Percentiles rank a stretch among this genome's conserved stretches.
Conservation (phyloP, 2,888 invertebrate genomes). For the Pharmacophagus antenor region DNA sequence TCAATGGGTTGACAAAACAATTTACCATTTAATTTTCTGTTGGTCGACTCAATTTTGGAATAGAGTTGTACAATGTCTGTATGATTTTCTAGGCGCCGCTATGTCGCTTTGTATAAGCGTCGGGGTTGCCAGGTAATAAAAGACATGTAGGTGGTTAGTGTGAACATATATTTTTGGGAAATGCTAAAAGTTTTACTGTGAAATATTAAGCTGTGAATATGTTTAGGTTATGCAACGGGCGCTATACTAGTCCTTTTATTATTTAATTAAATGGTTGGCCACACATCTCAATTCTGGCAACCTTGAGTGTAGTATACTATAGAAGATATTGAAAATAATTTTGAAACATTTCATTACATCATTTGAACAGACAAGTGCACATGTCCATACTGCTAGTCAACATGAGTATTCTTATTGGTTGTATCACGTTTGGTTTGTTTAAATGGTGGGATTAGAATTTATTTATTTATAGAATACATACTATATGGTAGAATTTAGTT, state of each 20-base stretch:
- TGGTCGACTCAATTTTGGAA: constrained; percentile 30
- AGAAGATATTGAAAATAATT: constrained; percentile 2
- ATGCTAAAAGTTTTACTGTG: background rate
- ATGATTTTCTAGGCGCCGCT: constrained; percentile 10
- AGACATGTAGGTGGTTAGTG: constrained; percentile 14
- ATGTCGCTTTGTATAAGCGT: constrained; percentile 12
- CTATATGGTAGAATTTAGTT: background rate
- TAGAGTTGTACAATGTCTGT: constrained; percentile 22
- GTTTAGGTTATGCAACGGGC: constrained; percentile 9
- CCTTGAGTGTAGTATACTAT: constrained; percentile 12
- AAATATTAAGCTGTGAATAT: constrained; percentile 4
- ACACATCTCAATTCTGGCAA: constrained; percentile 15
- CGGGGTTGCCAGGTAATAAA: constrained; percentile 24
- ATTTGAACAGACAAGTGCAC: constrained; percentile 43
- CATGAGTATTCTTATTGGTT: constrained; percentile 37
- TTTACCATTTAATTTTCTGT: constrained; percentile 35
- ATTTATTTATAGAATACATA: background rate
- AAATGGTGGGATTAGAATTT: constrained; percentile 1
- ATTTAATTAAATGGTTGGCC: constrained; percentile 15
- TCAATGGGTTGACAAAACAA: constrained; percentile 69
- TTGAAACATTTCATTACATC: constrained; percentile 1
- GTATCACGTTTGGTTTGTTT: constrained; percentile 17
- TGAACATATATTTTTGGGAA: constrained; percentile 4
- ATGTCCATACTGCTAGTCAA: constrained; percentile 67
- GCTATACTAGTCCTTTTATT: constrained; percentile 24